Percentiles rank a stretch among this genome's conserved stretches.
phyloP scores from a whole-genome alignment of 2,113 vertebrate species.

The Xenus cinereus region DNA sequence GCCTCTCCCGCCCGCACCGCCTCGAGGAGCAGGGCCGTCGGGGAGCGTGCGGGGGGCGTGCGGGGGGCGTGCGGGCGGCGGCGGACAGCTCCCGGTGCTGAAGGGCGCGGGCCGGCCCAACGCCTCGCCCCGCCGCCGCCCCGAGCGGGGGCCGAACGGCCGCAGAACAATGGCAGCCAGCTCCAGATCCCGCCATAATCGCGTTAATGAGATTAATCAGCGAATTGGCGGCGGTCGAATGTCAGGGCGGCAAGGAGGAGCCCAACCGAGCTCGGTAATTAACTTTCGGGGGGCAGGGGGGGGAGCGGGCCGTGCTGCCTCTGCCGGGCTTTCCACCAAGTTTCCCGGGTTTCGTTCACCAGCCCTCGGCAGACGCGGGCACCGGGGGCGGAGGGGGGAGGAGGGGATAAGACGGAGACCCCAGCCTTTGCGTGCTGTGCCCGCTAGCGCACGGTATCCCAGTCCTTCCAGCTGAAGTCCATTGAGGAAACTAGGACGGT shows the following conservation, averaged over 20 bases:
- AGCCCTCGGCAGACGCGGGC: background rate
- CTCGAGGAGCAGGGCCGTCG: conserved; percentile 9
- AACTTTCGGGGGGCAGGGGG: conserved; percentile 71
- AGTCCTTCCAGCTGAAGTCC: background rate
- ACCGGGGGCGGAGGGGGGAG: background rate
- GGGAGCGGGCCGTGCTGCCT: background rate
- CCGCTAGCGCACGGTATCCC: background rate
- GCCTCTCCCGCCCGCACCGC: background rate
- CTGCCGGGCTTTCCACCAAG: conserved; percentile 26
- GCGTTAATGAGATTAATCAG: conserved; percentile 91
- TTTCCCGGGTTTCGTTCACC: conserved; percentile 12
- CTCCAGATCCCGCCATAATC: conserved; percentile 85
- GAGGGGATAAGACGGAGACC: background rate
- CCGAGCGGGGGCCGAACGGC: conserved; percentile 65
- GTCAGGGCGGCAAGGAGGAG: conserved; percentile 81
- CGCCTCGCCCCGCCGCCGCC: conserved; percentile 54
- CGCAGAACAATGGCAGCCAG: conserved; percentile 81
- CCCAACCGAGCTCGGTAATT: conserved; percentile 81
- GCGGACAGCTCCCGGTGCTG: conserved; percentile 88
- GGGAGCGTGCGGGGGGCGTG: background rate
- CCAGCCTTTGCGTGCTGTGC: background rate
- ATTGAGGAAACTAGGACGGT: background rate
- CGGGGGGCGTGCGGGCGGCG: conserved; percentile 34
- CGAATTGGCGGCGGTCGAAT: conserved; percentile 88
- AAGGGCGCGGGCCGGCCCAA: conserved; percentile 49